Conservation (phyloP, 2,113 vertebrate species). For the Silurus meridionalis region DNA sequence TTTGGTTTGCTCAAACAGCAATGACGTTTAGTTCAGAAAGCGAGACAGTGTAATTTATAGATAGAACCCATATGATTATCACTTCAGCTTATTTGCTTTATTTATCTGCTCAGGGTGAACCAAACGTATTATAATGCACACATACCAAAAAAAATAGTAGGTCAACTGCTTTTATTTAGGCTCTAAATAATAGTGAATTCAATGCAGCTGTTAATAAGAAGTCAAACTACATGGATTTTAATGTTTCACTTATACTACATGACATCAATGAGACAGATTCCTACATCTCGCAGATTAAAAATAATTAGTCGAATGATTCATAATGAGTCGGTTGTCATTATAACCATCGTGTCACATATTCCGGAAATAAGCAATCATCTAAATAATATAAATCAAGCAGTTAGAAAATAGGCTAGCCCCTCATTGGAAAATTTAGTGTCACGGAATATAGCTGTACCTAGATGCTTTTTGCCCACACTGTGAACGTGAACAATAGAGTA, state of each 20-base stretch:
- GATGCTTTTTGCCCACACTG: not conserved
- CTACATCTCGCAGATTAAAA: not conserved
- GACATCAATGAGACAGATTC: not conserved
- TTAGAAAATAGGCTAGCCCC: not conserved
- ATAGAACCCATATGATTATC: not conserved
- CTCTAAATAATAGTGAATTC: not conserved
- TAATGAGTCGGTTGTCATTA: not conserved
- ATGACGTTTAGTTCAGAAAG: not conserved
- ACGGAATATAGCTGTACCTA: not conserved
- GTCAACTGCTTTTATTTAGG: not conserved
- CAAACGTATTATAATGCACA: not conserved
- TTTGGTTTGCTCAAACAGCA: not conserved
- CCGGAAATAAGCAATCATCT: not conserved
- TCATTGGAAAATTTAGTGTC: not conserved
- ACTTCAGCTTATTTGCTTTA: not conserved
- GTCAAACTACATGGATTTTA: not conserved
- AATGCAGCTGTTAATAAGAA: not conserved
- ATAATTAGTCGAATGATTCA: not conserved
- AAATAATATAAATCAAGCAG: not conserved
- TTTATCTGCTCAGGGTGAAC: not conserved
- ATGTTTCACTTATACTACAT: not conserved
- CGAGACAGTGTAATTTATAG: not conserved
- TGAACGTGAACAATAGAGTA: not conserved
- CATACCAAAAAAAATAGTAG: not conserved
- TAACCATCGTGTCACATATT: not conserved